Conservation (phyloP, 1,140 invertebrate genomes). For the Hyposmocoma kahamanoa region DNA sequence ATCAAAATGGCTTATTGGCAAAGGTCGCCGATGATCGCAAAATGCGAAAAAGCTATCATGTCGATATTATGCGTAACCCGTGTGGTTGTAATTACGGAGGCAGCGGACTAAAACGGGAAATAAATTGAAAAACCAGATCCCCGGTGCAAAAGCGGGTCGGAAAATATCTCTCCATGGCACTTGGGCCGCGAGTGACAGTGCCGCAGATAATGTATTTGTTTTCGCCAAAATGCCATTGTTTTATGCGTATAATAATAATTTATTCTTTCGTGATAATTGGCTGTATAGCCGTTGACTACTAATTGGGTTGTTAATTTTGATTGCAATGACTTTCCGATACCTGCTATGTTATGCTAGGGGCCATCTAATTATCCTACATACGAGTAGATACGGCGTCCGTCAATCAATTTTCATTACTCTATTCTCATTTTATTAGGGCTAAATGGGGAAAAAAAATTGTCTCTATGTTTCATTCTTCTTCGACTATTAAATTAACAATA, state of each 20-base stretch:
- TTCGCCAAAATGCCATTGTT: constrained; percentile 51
- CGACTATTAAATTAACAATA: too few species aligned
- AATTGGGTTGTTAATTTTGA: constrained; percentile 50
- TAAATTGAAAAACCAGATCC: constrained; percentile 64
- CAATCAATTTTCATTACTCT: too few species aligned
- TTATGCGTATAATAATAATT: constrained; percentile 38
- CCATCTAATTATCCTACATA: too few species aligned
- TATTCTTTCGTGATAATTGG: constrained; percentile 25
- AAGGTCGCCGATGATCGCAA: neutral
- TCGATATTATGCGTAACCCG: constrained; percentile 31
- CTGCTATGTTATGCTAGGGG: too few species aligned
- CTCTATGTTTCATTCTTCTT: too few species aligned
- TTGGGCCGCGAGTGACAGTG: constrained; percentile 40
- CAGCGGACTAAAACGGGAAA: constrained; percentile 61
- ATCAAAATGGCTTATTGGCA: too few species aligned
- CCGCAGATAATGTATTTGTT: constrained; percentile 60
- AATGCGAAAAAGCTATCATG: neutral
- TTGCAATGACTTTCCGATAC: constrained; percentile 18
- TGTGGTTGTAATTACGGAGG: constrained; percentile 51
- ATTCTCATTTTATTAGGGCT: too few species aligned
- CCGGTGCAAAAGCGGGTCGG: constrained; percentile 47
- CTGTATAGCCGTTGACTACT: constrained; percentile 29
- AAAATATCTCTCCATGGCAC: constrained; percentile 51
- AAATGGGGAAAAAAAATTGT: too few species aligned
- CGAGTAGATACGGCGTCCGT: too few species aligned